Percentiles rank a stretch among this genome's conserved stretches.
These are phyloP conservation scores for Lepisosteus oculatus DNA, from an alignment of 2,113 vertebrate species.

Conservation along the genomic window DNA sequence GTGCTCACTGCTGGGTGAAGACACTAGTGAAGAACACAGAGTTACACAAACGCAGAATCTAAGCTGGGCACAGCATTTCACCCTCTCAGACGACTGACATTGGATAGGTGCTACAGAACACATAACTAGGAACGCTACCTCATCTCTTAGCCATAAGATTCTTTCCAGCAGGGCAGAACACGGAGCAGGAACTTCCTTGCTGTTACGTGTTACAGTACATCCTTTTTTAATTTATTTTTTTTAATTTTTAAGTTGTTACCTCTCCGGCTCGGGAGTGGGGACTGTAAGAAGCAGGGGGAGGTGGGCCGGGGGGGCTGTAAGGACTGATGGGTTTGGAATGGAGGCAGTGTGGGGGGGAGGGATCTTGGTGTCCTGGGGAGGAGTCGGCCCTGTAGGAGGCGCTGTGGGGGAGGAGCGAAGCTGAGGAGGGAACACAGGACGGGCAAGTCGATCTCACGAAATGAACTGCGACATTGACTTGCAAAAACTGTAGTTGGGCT, in stretches of 20 bases:
- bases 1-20: too few species aligned
- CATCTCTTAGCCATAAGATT: constrained; percentile 69
- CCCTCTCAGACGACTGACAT: too few species aligned
- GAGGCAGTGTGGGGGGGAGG: constrained; percentile 32
- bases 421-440: too few species aligned
- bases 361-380: not conserved
- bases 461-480: too few species aligned
- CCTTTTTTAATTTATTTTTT: constrained; percentile 26
- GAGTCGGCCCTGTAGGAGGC: constrained; percentile 14
- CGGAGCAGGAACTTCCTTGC: constrained; percentile 31
- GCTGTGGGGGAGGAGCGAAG: not conserved
- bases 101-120: constrained; percentile 30
- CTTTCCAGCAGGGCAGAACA: constrained; percentile 40
- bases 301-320: constrained; percentile 39
- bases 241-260: constrained; percentile 35
- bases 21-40: too few species aligned
- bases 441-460: too few species aligned
- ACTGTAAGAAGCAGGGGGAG: not conserved
- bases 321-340: constrained; percentile 25
- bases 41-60: too few species aligned
- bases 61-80: too few species aligned
- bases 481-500: too few species aligned
- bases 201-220: constrained; percentile 38
- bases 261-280: constrained; percentile 41
- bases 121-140: constrained; percentile 75